Conservation (phyloP, 2,888 invertebrate species). For the Drosophila sordidula region DNA sequence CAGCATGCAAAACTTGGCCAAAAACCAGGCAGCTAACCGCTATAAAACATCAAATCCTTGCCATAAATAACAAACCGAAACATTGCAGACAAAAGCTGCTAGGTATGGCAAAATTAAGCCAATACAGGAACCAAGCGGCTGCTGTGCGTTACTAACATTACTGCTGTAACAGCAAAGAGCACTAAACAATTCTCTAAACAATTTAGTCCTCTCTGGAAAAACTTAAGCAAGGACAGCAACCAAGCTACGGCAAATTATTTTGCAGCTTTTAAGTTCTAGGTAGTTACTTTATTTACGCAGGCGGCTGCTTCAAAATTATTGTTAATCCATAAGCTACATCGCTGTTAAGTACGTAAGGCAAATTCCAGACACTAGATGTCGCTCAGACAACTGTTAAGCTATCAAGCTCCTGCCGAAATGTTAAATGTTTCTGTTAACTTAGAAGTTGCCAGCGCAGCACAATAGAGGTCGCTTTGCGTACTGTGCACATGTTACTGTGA, state of each 20-base stretch:
- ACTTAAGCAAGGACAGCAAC: too few species aligned
- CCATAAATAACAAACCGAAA: not conserved
- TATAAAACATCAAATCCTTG: not conserved
- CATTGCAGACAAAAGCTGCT: not conserved
- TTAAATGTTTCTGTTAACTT: not conserved
- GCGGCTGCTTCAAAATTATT: too few species aligned
- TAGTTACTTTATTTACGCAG: too few species aligned
- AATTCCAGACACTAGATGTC: not conserved
- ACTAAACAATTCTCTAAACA: too few species aligned
- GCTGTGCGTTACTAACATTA: too few species aligned
- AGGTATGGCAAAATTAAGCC: not conserved
- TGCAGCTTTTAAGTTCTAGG: too few species aligned
- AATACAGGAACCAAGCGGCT: slow-evolving; percentile 5
- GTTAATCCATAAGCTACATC: too few species aligned
- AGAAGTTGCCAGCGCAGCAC: not conserved
- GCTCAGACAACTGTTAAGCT: not conserved
- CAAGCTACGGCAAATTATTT: too few species aligned
- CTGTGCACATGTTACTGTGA: not conserved
- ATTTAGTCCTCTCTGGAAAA: too few species aligned
- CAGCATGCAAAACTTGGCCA: slow-evolving; percentile 9
- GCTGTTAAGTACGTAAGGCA: too few species aligned
- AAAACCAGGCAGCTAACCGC: slow-evolving; percentile 10
- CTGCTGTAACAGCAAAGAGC: too few species aligned
- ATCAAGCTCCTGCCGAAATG: not conserved
- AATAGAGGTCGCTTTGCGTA: slow-evolving; percentile 24